A percentile compares a stretch with the other conserved stretches of the same genome.
phyloP scores from a whole-genome alignment of 2,797 vertebrate genomes.

The Gymnoscopelus microlampas region DNA sequence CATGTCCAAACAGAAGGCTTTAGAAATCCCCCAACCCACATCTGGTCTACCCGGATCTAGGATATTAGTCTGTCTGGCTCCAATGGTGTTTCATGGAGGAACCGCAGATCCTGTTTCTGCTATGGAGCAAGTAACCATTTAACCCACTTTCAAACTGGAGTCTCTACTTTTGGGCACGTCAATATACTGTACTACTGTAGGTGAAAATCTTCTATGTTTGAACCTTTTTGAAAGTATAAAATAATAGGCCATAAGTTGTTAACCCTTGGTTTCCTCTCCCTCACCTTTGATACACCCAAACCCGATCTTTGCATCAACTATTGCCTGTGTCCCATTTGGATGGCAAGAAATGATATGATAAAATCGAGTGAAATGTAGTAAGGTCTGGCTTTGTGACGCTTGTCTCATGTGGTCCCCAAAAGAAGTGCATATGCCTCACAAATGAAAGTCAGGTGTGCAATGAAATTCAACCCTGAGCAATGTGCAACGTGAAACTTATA shows the following conservation, averaged over 20 bases:
- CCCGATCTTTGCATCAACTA: not conserved
- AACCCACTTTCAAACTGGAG: not conserved
- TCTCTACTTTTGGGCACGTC: not conserved
- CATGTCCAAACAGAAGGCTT: constrained; percentile 14
- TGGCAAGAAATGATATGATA: constrained; percentile 20
- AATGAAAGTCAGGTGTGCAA: constrained; percentile 28
- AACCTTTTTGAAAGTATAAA: too few relatives aligned
- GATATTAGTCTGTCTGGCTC: constrained; percentile 28
- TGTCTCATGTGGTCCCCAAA: too few relatives aligned
- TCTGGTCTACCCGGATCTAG: constrained; percentile 19
- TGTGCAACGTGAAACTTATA: constrained; percentile 48
- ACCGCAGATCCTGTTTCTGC: too few relatives aligned
- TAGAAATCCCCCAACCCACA: not conserved
- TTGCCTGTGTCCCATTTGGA: constrained; percentile 30
- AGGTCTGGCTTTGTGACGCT: not conserved
- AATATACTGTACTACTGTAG: not conserved
- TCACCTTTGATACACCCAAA: too few relatives aligned
- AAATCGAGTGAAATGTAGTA: constrained; percentile 47
- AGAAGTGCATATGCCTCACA: constrained; percentile 25
- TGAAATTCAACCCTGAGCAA: constrained; percentile 54
- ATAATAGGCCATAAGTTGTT: too few relatives aligned
- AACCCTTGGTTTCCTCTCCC: too few relatives aligned
- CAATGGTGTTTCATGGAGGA: constrained; percentile 30
- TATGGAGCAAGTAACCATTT: too few relatives aligned
- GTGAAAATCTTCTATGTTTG: too few relatives aligned